Conservation (phyloP, 2,888 invertebrate species). For the Lottia scabra region DNA sequence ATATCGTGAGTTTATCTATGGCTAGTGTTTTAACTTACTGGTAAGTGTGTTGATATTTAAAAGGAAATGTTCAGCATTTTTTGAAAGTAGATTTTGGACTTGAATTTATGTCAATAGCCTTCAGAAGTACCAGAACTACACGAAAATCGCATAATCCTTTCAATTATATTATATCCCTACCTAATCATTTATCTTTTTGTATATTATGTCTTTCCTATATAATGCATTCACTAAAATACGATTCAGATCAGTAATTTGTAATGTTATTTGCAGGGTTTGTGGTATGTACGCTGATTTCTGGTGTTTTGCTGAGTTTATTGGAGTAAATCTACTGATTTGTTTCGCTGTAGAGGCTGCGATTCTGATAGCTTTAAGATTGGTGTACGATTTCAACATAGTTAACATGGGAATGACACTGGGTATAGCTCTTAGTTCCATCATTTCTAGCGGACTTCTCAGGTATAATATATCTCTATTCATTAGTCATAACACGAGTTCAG, state of each 20-base stretch:
- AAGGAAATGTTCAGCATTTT: no score
- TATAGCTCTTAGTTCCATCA: slow-evolving; percentile 47
- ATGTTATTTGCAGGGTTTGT: slow-evolving; percentile 39
- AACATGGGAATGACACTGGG: slow-evolving; percentile 48
- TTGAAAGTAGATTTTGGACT: no score
- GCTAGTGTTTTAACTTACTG: slow-evolving; percentile 54
- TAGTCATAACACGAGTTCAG: no score
- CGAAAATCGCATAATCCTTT: no score
- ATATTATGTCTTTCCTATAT: no score
- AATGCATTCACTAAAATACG: no score
- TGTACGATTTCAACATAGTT: slow-evolving; percentile 48
- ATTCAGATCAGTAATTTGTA: no score
- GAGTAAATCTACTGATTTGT: slow-evolving; percentile 43
- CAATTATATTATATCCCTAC: no score
- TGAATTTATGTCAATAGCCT: no score
- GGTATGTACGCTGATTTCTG: slow-evolving; percentile 44
- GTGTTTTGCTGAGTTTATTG: slow-evolving; percentile 47
- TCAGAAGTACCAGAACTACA: no score
- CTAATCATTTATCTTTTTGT: no score
- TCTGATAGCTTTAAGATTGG: slow-evolving; percentile 48
- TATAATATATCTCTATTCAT: slow-evolving; percentile 12
- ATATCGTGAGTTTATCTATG: slow-evolving; percentile 38
- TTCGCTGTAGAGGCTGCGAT: slow-evolving; percentile 53
- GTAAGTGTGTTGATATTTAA: slow-evolving; percentile 43
- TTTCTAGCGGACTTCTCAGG: slow-evolving; percentile 58